Percentiles rank a stretch among this genome's conserved stretches.
Evolutionary conservation across 2,113 vertebrate species (phyloP).

Genomic region (Pseudopipra pipra): DNA sequence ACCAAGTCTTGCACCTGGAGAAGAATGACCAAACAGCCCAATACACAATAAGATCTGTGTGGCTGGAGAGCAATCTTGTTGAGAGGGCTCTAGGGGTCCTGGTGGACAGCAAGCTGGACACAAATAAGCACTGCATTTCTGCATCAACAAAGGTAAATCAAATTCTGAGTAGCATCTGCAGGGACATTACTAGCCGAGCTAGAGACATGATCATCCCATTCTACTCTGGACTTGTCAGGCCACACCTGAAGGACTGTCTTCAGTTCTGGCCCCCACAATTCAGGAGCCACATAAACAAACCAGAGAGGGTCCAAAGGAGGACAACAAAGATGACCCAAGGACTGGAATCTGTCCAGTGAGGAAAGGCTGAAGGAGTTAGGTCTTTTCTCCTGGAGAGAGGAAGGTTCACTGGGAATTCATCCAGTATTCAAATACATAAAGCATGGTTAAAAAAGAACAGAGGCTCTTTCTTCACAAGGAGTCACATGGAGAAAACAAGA

Average conservation of each 20-base stretch:
- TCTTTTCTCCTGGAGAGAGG: neutral
- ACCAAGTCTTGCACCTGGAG: neutral
- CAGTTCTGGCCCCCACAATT: accelerated
- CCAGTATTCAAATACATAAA: neutral
- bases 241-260: neutral
- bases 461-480: neutral
- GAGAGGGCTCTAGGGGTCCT: neutral
- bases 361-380: neutral
- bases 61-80: neutral
- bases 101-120: neutral
- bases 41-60: neutral
- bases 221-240: neutral
- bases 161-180: neutral
- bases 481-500: neutral
- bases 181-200: neutral
- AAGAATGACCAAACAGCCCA: neutral
- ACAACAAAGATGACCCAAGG: accelerated
- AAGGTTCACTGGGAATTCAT: accelerated
- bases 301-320: neutral
- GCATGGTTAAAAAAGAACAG: neutral
- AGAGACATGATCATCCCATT: neutral
- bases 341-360: neutral
- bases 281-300: accelerated
- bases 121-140: accelerated
- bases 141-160: neutral